Conservation (phyloP, 37 sponge, comb jelly and placozoan genomes). For the Mnemiopsis leidyi region DNA sequence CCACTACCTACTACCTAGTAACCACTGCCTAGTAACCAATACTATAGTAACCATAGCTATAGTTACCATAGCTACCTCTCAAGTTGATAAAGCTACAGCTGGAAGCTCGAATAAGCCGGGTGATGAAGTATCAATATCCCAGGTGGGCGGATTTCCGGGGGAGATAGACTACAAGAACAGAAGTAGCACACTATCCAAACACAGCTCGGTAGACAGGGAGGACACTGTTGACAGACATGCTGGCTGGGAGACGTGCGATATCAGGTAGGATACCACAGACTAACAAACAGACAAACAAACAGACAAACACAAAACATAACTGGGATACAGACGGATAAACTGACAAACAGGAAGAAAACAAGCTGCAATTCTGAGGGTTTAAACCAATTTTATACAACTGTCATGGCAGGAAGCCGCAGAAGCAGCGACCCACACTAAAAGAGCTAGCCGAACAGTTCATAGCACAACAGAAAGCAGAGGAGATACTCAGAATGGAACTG, state of each 20-base stretch:
- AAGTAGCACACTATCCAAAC: not conserved
- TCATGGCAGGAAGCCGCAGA: not conserved
- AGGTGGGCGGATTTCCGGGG: not conserved
- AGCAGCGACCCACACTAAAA: not conserved
- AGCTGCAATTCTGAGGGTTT: no score
- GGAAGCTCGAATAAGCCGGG: no score
- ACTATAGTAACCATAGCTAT: no score
- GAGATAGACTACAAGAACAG: not conserved
- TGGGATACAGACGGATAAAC: not conserved
- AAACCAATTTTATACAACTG: no score
- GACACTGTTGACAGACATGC: not conserved
- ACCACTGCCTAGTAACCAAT: no score
- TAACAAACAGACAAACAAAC: not conserved
- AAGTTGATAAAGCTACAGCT: no score
- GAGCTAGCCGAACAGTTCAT: not conserved
- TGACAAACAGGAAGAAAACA: not conserved
- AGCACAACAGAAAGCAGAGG: not conserved
- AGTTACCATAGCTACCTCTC: no score
- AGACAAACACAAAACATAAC: not conserved
- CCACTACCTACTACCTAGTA: no score
- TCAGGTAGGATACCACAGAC: no score
- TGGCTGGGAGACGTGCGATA: not conserved
- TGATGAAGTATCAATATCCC: not conserved
- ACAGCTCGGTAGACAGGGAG: not conserved
- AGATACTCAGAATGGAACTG: not conserved